Evolutionary conservation across 23 tunicate species (phyloP).

Genomic region (Halocynthia aurantium): DNA sequence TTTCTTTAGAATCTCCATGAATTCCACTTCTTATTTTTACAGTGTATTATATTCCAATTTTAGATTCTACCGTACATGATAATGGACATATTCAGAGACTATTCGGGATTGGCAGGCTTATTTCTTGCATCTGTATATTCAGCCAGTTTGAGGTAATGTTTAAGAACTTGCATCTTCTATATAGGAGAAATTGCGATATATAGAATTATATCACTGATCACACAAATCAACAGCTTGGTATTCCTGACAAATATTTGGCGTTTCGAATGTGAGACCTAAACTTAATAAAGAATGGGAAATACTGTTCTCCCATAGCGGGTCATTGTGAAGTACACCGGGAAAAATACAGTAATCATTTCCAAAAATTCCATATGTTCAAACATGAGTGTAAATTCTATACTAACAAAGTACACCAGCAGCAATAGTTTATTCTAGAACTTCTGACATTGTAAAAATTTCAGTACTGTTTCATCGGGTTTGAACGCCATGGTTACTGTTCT

Average conservation of each 20-base stretch:
- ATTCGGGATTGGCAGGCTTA: constrained; percentile 62
- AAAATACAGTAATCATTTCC: too few relatives aligned
- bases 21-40: not conserved
- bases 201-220: not conserved
- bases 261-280: not conserved
- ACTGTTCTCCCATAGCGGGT: not conserved
- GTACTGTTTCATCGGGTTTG: constrained; percentile 62
- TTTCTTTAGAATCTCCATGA: not conserved
- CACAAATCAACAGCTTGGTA: not conserved
- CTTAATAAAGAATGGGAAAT: not conserved
- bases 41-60: not conserved
- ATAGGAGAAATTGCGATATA: not conserved
- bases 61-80: constrained; percentile 49
- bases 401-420: too few relatives aligned
- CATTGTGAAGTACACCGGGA: not conserved
- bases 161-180: not conserved
- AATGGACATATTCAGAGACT: constrained; percentile 30
- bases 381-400: too few relatives aligned
- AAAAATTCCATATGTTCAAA: too few relatives aligned
- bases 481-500: constrained; percentile 50
- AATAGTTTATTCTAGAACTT: not conserved
- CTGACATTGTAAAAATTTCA: constrained; percentile 4
- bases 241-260: not conserved
- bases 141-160: constrained; percentile 51
- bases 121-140: constrained; percentile 59